These are phyloP conservation scores for Entelurus aequoreus DNA, from an alignment of 2,113 vertebrate species.

Conservation along the genomic window DNA sequence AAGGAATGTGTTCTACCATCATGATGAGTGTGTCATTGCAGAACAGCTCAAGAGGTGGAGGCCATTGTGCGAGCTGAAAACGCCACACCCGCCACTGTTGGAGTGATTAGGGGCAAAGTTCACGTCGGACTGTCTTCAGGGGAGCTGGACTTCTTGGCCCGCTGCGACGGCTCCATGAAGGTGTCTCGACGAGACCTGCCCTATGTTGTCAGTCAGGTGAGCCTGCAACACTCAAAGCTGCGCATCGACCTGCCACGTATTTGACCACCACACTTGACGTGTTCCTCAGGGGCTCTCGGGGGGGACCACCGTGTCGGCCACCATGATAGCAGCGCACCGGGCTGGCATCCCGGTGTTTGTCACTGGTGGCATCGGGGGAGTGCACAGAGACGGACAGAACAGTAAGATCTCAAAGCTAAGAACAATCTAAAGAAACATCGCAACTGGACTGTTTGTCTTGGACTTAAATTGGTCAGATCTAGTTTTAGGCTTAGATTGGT, in stretches of 20 bases:
- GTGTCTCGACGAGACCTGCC: slow-evolving; percentile 85
- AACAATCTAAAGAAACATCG: no score
- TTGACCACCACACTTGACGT: background rate
- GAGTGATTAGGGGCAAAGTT: slow-evolving; percentile 75
- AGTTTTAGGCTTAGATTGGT: no score
- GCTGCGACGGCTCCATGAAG: slow-evolving; percentile 70
- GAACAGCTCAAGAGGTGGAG: slow-evolving; percentile 82
- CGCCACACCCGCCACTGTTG: slow-evolving; percentile 81
- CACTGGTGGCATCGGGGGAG: slow-evolving; percentile 85
- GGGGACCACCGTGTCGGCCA: slow-evolving; percentile 85
- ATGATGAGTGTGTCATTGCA: slow-evolving; percentile 37
- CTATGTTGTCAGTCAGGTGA: slow-evolving; percentile 79
- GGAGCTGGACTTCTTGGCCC: slow-evolving; percentile 76
- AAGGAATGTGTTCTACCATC: background rate
- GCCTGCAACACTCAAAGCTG: background rate
- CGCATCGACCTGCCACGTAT: background rate
- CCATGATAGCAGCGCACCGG: slow-evolving; percentile 82
- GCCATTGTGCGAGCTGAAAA: slow-evolving; percentile 75
- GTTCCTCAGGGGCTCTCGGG: slow-evolving; percentile 77
- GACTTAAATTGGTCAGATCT: no score
- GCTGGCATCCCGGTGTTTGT: slow-evolving; percentile 83
- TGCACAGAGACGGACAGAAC: slow-evolving; percentile 81
- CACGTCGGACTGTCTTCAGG: slow-evolving; percentile 76
- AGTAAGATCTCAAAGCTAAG: slow-evolving; percentile 64
- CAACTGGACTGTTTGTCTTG: no score